Base-by-base conservation (phyloP, 35 echinoderm and acorn worm species). In the Eucidaris tribuloides region DNA sequence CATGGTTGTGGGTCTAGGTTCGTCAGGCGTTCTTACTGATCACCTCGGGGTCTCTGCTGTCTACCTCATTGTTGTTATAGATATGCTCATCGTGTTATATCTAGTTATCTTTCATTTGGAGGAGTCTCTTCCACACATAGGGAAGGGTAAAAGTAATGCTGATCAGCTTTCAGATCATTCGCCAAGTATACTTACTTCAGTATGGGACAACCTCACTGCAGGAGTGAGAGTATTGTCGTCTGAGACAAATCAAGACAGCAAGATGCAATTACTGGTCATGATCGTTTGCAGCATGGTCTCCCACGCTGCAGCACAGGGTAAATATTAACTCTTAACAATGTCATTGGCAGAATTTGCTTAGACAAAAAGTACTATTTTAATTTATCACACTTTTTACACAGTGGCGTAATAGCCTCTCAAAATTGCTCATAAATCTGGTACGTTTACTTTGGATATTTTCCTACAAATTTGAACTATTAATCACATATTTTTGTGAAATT, bases 11-110 rank as follows among this genome's bases (percentile, higher is more conserved):
- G 92, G 92, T 2, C 80, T 88, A 40, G 24, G 89, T 15, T 33
- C 58, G 19, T 89, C 86, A 3, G 92, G 92, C 5, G 56, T 78
- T 25, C 50, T 90, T 3, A 84, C 65, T 15, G 71, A 90, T 17
- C 49, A 48, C 31, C 40, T 72, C 18, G 85, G 66, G 0, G 79
- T 45, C 56, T 23, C n/a, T 7, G 59, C 58, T 9, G 37, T 78
- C 32, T 29, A 42, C 54, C 6, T 65, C 11, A 78, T 48, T n/a
- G 63, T 56, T 17, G 29, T 79, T 7, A 17, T 46, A 24, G 30
- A 55, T 43, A 14, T 63, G 20, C 24, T 44, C 54, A 20, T 62
- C 25, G 72, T 88, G 37, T 24, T 78, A 36, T 33, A 37, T 20
- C 55, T 81, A 40, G 56, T 64, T 37, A 57, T 42, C 46, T 37